Percentiles rank a stretch among this genome's conserved stretches.
These are phyloP conservation scores for Aleiodes sp. DNA, from an alignment of 1,140 invertebrate genomes.

Conservation along the genomic window DNA sequence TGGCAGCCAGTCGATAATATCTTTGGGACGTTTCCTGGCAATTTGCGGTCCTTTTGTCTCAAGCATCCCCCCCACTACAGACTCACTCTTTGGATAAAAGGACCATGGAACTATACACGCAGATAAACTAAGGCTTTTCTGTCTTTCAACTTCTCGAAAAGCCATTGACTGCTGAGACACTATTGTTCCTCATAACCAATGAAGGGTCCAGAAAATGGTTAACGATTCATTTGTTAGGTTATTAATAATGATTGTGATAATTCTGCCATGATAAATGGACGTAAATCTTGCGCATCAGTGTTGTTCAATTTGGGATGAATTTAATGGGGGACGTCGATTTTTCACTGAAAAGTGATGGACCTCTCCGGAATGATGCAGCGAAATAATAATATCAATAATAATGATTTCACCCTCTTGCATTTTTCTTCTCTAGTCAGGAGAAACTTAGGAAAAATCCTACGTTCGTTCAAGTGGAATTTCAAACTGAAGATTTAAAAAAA, in stretches of 20 bases:
- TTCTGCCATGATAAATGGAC: no score
- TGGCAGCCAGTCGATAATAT: constrained; percentile 5
- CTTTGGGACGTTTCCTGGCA: neutral
- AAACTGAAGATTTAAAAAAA: no score
- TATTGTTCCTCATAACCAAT: neutral
- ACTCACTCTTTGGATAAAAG: neutral
- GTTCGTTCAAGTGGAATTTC: no score
- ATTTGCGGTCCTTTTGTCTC: constrained; percentile 15
- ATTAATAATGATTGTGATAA: no score
- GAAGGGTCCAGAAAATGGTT: no score
- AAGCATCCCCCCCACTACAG: neutral
- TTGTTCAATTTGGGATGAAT: no score
- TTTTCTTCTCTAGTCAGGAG: no score
- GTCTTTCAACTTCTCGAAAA: neutral
- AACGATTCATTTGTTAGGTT: no score
- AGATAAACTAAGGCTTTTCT: neutral
- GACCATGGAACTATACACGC: neutral
- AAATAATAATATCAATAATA: neutral
- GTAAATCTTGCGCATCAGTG: no score
- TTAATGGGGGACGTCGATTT: no score
- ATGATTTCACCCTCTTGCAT: no score
- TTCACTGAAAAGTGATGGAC: neutral
- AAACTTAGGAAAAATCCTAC: no score
- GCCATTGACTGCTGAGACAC: neutral
- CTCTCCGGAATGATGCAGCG: neutral